Percentiles rank a stretch among this genome's conserved stretches.
Evolutionary conservation across 2,113 vertebrate species (phyloP).

Genomic region (Hymenochirus boettgeri): DNA sequence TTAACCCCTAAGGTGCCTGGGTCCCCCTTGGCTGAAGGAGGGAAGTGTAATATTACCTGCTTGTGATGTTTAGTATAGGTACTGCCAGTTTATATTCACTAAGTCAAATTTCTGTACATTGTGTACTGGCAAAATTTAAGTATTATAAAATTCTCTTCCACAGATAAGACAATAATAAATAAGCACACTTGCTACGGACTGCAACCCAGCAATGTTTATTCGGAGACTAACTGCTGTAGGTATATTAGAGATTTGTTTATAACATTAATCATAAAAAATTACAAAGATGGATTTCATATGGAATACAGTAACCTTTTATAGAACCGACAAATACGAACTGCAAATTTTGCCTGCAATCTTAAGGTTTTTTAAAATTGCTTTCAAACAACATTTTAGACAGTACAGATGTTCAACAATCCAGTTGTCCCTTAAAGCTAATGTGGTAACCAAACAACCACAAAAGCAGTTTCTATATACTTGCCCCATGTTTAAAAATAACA

Average conservation of each 20-base stretch:
- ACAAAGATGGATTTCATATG: too few relatives aligned
- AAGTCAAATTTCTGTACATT: too few relatives aligned
- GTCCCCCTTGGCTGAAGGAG: too few relatives aligned
- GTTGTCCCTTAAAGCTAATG: conserved; percentile 27
- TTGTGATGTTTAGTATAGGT: too few relatives aligned
- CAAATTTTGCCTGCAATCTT: background rate
- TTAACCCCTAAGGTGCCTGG: too few relatives aligned
- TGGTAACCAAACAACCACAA: conserved; percentile 29
- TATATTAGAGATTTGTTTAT: conserved; percentile 23
- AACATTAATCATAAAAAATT: conserved; percentile 12
- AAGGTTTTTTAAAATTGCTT: background rate
- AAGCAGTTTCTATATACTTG: conserved; percentile 24
- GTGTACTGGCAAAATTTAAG: too few relatives aligned
- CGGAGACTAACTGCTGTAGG: conserved; percentile 26
- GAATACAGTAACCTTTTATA: too few relatives aligned
- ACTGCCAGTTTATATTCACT: too few relatives aligned
- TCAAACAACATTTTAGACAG: conserved; percentile 15
- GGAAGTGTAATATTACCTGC: too few relatives aligned
- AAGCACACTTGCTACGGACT: background rate
- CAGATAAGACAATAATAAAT: background rate
- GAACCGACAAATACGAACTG: too few relatives aligned
- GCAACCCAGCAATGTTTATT: conserved; percentile 41
- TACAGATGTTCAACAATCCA: conserved; percentile 23
- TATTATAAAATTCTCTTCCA: too few relatives aligned
- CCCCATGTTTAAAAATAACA: conserved; percentile 42